These are phyloP conservation scores for Mesembrinibis cayennensis DNA, from an alignment of 2,113 vertebrate genomes.

Conservation along the genomic window DNA sequence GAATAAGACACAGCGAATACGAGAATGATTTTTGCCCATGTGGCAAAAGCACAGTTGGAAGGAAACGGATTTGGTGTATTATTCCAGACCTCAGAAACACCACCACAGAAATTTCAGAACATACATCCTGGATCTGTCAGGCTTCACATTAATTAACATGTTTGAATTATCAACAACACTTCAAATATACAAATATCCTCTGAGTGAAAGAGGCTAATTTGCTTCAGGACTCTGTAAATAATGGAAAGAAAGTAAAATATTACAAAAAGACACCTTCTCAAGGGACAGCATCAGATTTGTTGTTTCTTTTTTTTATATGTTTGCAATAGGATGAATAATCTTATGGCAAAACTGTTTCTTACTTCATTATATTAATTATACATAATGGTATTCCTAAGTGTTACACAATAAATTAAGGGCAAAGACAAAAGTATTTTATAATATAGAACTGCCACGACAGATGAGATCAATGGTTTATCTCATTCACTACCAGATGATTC, in stretches of 20 bases:
- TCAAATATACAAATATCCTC: background rate
- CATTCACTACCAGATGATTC: background rate
- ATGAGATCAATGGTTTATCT: background rate
- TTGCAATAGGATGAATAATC: background rate
- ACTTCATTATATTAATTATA: background rate
- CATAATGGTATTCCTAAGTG: background rate
- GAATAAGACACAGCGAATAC: background rate
- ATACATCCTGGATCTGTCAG: background rate
- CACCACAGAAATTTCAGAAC: background rate
- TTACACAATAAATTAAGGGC: background rate
- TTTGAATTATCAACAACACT: background rate
- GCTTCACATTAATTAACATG: background rate
- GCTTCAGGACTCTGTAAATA: background rate
- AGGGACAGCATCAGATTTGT: background rate
- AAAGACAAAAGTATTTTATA: background rate
- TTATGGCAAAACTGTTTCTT: background rate
- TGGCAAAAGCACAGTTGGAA: background rate
- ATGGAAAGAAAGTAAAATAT: background rate
- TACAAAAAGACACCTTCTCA: background rate
- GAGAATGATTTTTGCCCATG: background rate
- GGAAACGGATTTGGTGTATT: background rate
- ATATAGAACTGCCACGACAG: background rate
- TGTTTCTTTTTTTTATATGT: background rate
- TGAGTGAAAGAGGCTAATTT: background rate
- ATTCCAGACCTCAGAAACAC: background rate